Evolutionary conservation across 2,797 vertebrate genomes (phyloP).

Genomic region (Gila robusta): DNA sequence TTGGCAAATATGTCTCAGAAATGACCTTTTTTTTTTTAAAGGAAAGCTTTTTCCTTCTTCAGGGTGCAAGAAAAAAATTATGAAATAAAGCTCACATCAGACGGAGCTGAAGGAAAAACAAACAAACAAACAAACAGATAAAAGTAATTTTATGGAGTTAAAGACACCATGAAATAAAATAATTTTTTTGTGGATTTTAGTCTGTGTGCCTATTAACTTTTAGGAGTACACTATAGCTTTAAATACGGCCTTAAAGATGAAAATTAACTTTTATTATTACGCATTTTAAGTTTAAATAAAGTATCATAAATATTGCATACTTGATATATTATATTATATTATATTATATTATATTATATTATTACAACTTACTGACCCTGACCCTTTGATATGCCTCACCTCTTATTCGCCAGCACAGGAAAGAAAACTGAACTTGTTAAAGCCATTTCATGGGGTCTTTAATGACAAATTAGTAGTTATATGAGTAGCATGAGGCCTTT

Average conservation of each 20-base stretch:
- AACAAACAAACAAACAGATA: background rate
- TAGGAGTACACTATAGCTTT: no score
- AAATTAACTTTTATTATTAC: no score
- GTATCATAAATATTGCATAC: no score
- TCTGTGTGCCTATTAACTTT: background rate
- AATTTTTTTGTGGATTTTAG: background rate
- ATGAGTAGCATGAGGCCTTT: background rate
- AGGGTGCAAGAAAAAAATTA: background rate
- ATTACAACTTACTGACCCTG: no score
- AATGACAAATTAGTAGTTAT: background rate
- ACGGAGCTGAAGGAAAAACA: background rate
- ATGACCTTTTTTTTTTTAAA: slow-evolving; percentile 13
- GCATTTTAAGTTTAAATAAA: no score
- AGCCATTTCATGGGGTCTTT: background rate
- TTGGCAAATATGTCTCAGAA: slow-evolving; percentile 5
- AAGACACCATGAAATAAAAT: background rate
- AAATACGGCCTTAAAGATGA: no score
- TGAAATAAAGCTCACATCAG: background rate
- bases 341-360: no score
- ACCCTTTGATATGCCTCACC: background rate
- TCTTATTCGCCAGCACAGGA: background rate
- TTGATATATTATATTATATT: no score
- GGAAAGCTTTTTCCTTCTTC: background rate
- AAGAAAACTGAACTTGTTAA: background rate
- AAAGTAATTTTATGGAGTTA: background rate